Conservation (phyloP, 1,140 invertebrate species). For the Bilobella aurantiaca region DNA sequence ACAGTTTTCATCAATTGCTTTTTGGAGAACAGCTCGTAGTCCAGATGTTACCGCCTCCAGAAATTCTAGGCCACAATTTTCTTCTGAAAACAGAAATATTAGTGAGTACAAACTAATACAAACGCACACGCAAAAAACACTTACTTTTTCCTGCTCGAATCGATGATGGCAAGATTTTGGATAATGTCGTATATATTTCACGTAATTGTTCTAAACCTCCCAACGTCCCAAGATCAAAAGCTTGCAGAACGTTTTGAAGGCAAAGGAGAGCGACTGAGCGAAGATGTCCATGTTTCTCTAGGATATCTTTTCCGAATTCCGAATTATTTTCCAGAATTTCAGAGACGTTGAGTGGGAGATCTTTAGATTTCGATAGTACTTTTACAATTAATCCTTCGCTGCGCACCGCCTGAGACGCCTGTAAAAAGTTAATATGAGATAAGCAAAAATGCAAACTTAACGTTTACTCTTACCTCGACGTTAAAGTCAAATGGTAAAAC, state of each 20-base stretch:
- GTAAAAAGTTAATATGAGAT: not conserved
- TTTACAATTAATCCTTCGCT: conserved; percentile 47
- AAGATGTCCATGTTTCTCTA: not conserved
- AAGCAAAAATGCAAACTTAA: not conserved
- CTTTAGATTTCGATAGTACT: conserved; percentile 45
- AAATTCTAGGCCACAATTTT: conserved; percentile 38
- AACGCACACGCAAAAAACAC: conserved; percentile 17
- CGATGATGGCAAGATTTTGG: not conserved
- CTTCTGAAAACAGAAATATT: not conserved
- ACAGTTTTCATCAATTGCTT: conserved; percentile 37
- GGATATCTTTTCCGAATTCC: not conserved
- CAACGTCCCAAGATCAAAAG: not conserved
- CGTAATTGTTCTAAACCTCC: not conserved
- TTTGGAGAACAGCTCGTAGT: conserved; percentile 51
- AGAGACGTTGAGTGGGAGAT: not conserved
- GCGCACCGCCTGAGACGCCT: conserved; percentile 44
- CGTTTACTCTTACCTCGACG: not conserved
- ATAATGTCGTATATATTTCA: not conserved
- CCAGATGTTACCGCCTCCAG: conserved; percentile 55
- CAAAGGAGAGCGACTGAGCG: not conserved
- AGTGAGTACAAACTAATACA: not conserved
- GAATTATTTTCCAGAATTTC: not conserved
- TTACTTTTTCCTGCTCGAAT: not conserved
- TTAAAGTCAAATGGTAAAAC: not conserved
- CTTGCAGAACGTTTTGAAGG: not conserved